Conservation (phyloP, 2,113 vertebrate genomes). For the Neodontobutis hainanensis region DNA sequence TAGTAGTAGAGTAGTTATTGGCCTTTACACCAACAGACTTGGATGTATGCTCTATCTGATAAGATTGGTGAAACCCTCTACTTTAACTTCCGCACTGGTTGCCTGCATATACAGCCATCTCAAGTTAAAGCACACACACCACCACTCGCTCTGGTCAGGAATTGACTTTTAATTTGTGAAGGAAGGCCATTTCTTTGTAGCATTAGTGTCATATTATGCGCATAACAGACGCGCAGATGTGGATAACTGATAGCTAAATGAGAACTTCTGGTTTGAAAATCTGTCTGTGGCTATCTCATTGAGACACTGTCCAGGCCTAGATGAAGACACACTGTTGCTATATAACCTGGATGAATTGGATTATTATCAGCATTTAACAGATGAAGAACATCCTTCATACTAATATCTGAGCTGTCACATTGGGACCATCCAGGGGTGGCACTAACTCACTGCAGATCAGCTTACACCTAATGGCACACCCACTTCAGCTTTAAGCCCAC, state of each 20-base stretch:
- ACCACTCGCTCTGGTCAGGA: background rate
- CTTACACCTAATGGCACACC: slow-evolving; percentile 63
- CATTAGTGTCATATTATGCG: background rate
- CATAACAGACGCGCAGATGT: background rate
- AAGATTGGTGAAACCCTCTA: no score
- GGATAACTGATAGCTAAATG: slow-evolving; percentile 35
- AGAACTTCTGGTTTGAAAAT: slow-evolving; percentile 61
- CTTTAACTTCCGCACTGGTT: no score
- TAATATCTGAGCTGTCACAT: slow-evolving; percentile 68
- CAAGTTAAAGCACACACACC: no score
- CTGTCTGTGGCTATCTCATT: slow-evolving; percentile 47
- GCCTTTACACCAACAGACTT: no score
- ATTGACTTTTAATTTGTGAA: slow-evolving; percentile 5
- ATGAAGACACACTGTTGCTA: slow-evolving; percentile 64
- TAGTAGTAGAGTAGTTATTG: no score
- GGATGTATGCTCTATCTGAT: no score
- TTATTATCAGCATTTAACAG: slow-evolving; percentile 71
- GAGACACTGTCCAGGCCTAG: slow-evolving; percentile 32
- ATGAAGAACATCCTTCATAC: slow-evolving; percentile 74
- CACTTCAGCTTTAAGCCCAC: slow-evolving; percentile 34
- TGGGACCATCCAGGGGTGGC: slow-evolving; percentile 36
- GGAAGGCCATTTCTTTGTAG: background rate
- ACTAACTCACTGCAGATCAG: slow-evolving; percentile 49
- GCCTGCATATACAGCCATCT: no score
- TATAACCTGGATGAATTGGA: slow-evolving; percentile 61